These are phyloP conservation scores for Barbus barbus DNA, from an alignment of 2,113 vertebrate genomes.

Conservation along the genomic window DNA sequence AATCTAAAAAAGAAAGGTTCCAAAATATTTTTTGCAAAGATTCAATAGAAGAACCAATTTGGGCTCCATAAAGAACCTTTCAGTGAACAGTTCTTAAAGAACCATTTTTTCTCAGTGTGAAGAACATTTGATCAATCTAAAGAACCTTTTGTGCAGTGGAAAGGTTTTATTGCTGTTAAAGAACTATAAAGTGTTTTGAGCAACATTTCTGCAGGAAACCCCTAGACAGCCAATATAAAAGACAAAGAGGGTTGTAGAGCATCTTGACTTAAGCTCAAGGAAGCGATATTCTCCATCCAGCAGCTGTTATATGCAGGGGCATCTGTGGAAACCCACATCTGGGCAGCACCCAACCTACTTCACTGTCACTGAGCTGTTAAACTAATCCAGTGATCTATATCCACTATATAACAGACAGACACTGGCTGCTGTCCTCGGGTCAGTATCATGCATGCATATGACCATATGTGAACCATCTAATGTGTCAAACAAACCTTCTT, in stretches of 20 bases:
- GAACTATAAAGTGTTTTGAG: neutral
- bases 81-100: too few species aligned
- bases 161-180: neutral
- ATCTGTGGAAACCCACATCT: slow-evolving; percentile 14
- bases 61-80: too few species aligned
- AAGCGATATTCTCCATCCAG: neutral
- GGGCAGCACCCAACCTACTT: neutral
- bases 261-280: neutral
- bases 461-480: too few species aligned
- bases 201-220: neutral
- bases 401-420: neutral
- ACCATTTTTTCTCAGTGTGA: neutral
- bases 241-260: neutral
- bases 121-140: neutral
- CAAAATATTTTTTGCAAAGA: too few species aligned
- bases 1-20: too few species aligned
- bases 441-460: too few species aligned
- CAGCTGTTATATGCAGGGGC: neutral
- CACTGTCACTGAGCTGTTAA: neutral
- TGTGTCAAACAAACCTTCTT: neutral
- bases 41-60: too few species aligned
- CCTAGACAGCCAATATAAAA: neutral
- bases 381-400: slow-evolving; percentile 14
- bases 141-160: neutral
- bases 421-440: neutral